A percentile compares a stretch with the other conserved stretches of the same genome.
Conservation (phyloP, 2,113 vertebrate species). For the Cyanoramphus novaezelandiae region DNA sequence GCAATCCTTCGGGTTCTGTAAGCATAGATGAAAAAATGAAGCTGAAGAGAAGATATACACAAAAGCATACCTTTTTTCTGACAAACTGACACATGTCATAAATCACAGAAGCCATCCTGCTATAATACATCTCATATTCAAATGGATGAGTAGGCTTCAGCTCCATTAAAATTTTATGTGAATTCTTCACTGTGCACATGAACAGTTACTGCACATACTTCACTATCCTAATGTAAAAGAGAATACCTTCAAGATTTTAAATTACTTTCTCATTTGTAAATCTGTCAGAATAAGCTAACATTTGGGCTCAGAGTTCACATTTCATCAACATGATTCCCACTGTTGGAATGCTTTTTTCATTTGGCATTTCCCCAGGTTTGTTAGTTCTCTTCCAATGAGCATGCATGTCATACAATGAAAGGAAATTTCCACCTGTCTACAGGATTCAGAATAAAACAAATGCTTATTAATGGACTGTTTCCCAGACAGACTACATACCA, state of each 20-base stretch:
- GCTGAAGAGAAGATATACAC: neutral
- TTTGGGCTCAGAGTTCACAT: constrained; percentile 18
- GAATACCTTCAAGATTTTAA: constrained; percentile 29
- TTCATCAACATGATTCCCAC: neutral
- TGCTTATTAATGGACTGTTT: neutral
- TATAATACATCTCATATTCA: neutral
- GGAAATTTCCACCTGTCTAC: neutral
- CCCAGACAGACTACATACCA: neutral
- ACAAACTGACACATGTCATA: neutral
- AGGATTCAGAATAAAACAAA: neutral
- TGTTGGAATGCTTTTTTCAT: neutral
- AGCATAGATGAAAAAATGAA: constrained; percentile 4
- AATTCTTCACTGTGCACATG: constrained; percentile 2
- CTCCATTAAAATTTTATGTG: constrained; percentile 43
- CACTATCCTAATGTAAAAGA: constrained; percentile 38
- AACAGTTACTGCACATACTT: constrained; percentile 24
- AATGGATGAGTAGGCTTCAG: constrained; percentile 24
- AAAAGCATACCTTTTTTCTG: neutral
- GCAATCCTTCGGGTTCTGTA: constrained; percentile 94
- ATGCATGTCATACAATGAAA: neutral
- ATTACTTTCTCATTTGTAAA: constrained; percentile 46
- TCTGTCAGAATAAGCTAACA: constrained; percentile 47
- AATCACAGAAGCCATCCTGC: neutral
- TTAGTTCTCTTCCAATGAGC: neutral
- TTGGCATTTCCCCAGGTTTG: neutral